Percentiles rank a stretch among this genome's conserved stretches.
Evolutionary conservation across 2,888 invertebrate genomes (phyloP).

Genomic region (Allolobophora icterica): DNA sequence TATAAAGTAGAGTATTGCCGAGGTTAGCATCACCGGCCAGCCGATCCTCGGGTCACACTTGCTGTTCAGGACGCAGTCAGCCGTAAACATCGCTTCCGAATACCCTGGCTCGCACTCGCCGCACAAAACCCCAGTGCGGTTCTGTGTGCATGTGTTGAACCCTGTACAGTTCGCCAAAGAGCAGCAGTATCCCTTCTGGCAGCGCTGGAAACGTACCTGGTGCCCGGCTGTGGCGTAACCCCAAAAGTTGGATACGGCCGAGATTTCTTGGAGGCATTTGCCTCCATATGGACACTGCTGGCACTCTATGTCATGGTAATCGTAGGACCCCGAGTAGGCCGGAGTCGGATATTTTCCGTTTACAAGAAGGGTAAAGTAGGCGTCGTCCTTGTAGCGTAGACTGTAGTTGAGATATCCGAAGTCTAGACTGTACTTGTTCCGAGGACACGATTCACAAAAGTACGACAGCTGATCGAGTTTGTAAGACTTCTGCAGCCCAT

Average conservation of each 20-base stretch:
- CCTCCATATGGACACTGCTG: conserved; percentile 49
- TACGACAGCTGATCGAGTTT: conserved; percentile 49
- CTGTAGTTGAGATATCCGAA: conserved; percentile 47
- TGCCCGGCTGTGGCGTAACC: conserved; percentile 42
- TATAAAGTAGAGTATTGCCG: conserved; percentile 45
- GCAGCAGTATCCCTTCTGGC: conserved; percentile 49
- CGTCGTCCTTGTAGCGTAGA: conserved; percentile 26
- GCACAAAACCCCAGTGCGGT: conserved; percentile 45
- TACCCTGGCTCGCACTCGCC: conserved; percentile 43
- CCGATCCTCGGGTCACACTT: conserved; percentile 47
- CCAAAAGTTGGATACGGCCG: conserved; percentile 49
- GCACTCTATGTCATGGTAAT: conserved; percentile 49
- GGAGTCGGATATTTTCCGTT: conserved; percentile 45
- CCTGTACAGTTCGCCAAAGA: conserved; percentile 39
- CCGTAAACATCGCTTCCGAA: conserved; percentile 49
- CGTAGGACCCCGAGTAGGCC: conserved; percentile 45
- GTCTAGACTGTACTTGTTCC: conserved; percentile 48
- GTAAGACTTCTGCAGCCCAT: conserved; percentile 46
- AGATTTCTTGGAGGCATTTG: conserved; percentile 45
- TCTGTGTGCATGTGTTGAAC: conserved; percentile 44
- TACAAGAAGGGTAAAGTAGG: conserved; percentile 47
- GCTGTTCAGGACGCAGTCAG: conserved; percentile 45
- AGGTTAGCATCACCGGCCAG: conserved; percentile 43
- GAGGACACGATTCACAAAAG: conserved; percentile 49
- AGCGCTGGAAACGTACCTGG: conserved; percentile 47